A percentile compares a stretch with the other conserved stretches of the same genome.
phyloP scores from a whole-genome alignment of 1,140 invertebrate genomes.

The Brachionus koreanus region DNA sequence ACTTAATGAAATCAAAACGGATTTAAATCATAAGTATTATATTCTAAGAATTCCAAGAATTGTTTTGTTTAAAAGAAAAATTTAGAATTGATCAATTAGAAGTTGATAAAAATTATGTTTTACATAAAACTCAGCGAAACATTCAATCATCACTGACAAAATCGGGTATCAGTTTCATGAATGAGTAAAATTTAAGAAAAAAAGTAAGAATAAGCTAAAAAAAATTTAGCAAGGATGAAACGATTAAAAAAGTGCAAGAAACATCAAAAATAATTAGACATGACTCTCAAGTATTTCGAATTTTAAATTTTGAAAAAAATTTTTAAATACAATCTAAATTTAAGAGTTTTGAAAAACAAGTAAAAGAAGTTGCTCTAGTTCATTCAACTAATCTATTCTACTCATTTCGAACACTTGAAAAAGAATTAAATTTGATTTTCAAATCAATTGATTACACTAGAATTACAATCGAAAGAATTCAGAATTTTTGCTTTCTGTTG shows the following conservation, averaged over 20 bases:
- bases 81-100: conserved; percentile 42
- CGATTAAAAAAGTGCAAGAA: neutral
- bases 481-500: conserved; percentile 18
- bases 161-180: neutral
- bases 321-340: neutral
- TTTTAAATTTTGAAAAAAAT: neutral
- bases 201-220: neutral
- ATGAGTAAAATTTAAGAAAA: neutral
- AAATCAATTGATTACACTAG: neutral
- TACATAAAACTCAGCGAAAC: conserved; percentile 1
- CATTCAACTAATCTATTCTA: conserved; percentile 24
- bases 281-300: neutral
- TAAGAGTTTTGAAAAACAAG: conserved; percentile 16
- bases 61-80: neutral
- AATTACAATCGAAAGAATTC: neutral
- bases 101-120: conserved; percentile 37
- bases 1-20: conserved; percentile 26
- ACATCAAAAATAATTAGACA: neutral
- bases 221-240: neutral
- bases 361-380: conserved; percentile 15
- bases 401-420: conserved; percentile 25
- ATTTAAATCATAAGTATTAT: conserved; percentile 32
- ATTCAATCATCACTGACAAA: neutral
- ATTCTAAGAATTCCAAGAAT: neutral
- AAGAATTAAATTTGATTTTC: neutral